phyloP scores from a whole-genome alignment of 2,888 invertebrate species.

The Latrodectus elegans region DNA sequence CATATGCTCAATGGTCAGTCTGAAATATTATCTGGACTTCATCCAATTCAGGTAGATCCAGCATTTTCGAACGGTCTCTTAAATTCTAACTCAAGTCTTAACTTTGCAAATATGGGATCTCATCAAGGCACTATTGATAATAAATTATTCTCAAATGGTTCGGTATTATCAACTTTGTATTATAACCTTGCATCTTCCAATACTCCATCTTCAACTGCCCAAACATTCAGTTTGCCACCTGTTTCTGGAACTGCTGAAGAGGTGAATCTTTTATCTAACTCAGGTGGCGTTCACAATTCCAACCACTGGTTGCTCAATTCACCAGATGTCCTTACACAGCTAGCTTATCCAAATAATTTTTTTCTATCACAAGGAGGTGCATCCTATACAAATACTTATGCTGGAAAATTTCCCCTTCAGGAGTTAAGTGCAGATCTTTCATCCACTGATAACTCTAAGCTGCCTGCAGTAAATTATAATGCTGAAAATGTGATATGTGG shows the following conservation, averaged over 20 bases:
- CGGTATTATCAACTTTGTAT: conserved; percentile 53
- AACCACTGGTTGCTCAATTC: conserved; percentile 67
- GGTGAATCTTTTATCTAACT: conserved; percentile 33
- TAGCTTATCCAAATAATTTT: conserved; percentile 66
- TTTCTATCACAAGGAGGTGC: conserved; percentile 55
- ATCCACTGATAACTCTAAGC: conserved; percentile 31
- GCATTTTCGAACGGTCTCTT: conserved; percentile 43
- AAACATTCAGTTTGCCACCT: conserved; percentile 33
- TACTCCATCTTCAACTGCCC: conserved; percentile 18
- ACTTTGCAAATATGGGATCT: neutral
- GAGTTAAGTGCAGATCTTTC: conserved; percentile 50
- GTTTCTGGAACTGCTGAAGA: conserved; percentile 48
- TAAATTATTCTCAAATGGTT: conserved; percentile 43
- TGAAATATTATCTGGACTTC: conserved; percentile 54
- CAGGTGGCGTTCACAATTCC: conserved; percentile 56
- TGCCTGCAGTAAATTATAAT: conserved; percentile 36
- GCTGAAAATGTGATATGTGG: conserved; percentile 62
- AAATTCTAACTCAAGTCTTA: conserved; percentile 37
- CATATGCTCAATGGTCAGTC: conserved; percentile 65
- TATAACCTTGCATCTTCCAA: conserved; percentile 57
- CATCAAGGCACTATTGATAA: conserved; percentile 30
- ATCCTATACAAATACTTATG: conserved; percentile 44
- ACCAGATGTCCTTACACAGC: conserved; percentile 59
- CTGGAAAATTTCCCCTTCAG: conserved; percentile 54
- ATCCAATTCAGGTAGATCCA: conserved; percentile 46